Conservation (phyloP, 2,113 vertebrate genomes). For the Aegithalos caudatus region DNA sequence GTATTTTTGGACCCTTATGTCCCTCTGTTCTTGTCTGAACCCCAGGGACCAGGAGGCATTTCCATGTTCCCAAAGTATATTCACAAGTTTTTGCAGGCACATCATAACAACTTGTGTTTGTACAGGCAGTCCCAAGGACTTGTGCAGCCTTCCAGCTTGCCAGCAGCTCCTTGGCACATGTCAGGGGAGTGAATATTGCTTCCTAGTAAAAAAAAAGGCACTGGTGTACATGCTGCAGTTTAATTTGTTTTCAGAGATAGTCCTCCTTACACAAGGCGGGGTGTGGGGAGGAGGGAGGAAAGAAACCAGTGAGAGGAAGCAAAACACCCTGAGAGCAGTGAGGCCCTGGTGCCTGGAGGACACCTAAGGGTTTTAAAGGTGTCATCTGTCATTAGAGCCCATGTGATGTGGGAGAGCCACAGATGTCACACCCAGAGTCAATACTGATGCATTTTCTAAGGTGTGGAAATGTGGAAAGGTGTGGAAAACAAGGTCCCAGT, state of each 20-base stretch:
- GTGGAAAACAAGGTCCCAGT: too few relatives aligned
- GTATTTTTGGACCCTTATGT: background rate
- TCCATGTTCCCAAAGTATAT: background rate
- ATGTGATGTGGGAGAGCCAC: background rate
- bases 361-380: background rate
- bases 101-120: background rate
- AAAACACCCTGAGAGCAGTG: background rate
- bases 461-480: too few relatives aligned
- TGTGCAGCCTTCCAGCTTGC: background rate
- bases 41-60: accelerated
- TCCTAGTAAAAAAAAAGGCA: background rate
- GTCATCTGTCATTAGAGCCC: background rate
- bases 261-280: background rate
- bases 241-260: background rate
- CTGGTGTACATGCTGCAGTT: accelerated
- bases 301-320: background rate
- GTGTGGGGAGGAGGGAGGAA: background rate
- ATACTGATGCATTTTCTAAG: accelerated
- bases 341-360: background rate
- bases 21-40: background rate
- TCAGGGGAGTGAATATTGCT: background rate
- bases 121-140: background rate
- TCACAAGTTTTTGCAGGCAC: background rate
- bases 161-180: background rate
- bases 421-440: background rate